Percentiles rank a stretch among this genome's conserved stretches.
phyloP scores from a whole-genome alignment of 2,113 vertebrate species.

The Myotis lucifugus region DNA sequence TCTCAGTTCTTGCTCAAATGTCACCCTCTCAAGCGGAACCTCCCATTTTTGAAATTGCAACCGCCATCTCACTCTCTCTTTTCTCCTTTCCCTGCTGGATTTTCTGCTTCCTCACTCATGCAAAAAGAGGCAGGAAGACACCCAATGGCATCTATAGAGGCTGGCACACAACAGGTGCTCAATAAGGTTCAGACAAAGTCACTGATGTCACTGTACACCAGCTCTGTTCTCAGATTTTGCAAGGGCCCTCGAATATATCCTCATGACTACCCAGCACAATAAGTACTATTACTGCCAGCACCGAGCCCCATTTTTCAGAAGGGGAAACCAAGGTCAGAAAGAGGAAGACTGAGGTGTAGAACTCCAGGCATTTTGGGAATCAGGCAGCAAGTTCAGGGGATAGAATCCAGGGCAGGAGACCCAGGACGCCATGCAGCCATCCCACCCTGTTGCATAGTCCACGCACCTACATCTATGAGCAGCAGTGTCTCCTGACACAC shows the following conservation, averaged over 20 bases:
- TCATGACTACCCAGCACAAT: neutral
- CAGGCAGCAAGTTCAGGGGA: neutral
- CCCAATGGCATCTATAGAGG: neutral
- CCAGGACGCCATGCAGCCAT: fast-evolving
- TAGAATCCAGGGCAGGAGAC: neutral
- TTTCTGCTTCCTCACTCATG: neutral
- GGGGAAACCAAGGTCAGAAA: neutral
- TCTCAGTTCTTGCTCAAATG: neutral
- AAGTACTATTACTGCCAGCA: too few species aligned
- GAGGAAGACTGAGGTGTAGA: neutral
- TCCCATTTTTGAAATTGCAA: neutral
- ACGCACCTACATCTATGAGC: slow-evolving; percentile 54
- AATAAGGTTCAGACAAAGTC: neutral
- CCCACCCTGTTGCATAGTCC: fast-evolving
- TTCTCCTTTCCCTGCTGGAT: neutral
- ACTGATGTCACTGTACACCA: neutral
- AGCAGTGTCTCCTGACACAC: slow-evolving; percentile 72
- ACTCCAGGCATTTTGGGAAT: neutral
- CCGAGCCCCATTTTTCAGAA: neutral
- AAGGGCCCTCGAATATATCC: fast-evolving
- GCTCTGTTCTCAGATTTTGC: neutral
- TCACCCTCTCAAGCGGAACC: neutral
- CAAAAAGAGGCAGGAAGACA: neutral
- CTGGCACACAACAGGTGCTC: neutral
- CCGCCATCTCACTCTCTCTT: neutral